A percentile compares a stretch with the other conserved stretches of the same genome.
Evolutionary conservation across 2,113 vertebrate genomes (phyloP).

Genomic region (Lepidothrix coronata): DNA sequence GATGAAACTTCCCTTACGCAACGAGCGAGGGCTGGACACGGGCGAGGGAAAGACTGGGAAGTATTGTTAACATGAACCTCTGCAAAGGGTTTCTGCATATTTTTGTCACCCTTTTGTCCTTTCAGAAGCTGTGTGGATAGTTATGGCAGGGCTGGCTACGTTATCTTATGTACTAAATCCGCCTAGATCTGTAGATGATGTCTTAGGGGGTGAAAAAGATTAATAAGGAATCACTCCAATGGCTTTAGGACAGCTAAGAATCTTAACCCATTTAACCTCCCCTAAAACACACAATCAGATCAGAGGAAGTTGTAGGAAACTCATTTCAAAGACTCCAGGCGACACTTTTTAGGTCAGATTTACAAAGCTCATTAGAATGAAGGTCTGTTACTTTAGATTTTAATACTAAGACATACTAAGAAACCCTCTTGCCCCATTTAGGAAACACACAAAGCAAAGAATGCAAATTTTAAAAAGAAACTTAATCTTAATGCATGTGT

Average conservation of each 20-base stretch:
- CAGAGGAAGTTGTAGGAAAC: constrained; percentile 76
- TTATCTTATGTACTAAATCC: constrained; percentile 86
- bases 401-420: constrained; percentile 71
- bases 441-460: constrained; percentile 68
- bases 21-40: background rate
- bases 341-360: constrained; percentile 74
- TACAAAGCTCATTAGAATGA: constrained; percentile 73
- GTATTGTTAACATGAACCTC: background rate
- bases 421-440: constrained; percentile 76
- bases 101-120: constrained; percentile 68
- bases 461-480: constrained; percentile 71
- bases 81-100: background rate
- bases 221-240: constrained; percentile 89
- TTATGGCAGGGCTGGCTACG: constrained; percentile 72
- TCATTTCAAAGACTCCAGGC: constrained; percentile 75
- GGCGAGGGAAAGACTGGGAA: background rate
- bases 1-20: background rate
- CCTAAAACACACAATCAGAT: constrained; percentile 79
- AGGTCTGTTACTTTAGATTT: constrained; percentile 70
- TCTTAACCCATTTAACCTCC: constrained; percentile 92
- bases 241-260: constrained; percentile 90
- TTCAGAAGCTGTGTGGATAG: constrained; percentile 43
- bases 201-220: constrained; percentile 90
- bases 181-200: constrained; percentile 89
- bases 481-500: constrained; percentile 72